phyloP scores from a whole-genome alignment of 2,113 vertebrate species.

The Tringa solitaria region DNA sequence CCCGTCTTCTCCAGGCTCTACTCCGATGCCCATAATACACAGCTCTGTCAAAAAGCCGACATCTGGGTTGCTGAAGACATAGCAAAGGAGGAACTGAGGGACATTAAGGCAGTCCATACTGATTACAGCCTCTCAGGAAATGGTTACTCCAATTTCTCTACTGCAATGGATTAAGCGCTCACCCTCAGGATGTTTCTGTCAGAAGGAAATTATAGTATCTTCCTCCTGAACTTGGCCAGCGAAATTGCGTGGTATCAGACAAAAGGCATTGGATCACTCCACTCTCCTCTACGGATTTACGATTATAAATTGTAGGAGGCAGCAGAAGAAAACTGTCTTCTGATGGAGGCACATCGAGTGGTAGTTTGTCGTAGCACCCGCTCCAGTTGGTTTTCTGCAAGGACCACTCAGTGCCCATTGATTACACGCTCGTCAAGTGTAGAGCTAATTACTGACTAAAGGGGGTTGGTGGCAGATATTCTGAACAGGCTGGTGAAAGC shows the following conservation, averaged over 20 bases:
- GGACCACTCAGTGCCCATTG: neutral
- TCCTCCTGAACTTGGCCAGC: neutral
- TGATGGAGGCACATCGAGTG: neutral
- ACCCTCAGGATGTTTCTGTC: neutral
- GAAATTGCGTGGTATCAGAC: neutral
- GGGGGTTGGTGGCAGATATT: neutral
- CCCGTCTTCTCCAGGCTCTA: neutral
- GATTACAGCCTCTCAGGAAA: neutral
- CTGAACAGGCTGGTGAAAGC: neutral
- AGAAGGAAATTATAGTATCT: neutral
- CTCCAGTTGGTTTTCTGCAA: neutral
- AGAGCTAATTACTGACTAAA: neutral
- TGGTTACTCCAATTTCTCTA: neutral
- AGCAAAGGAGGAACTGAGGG: neutral
- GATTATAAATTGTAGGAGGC: neutral
- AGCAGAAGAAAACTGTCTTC: neutral
- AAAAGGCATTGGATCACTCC: neutral
- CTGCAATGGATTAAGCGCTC: neutral
- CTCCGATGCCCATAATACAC: neutral
- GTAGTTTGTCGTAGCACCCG: neutral
- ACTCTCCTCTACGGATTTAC: neutral
- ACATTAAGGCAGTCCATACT: neutral
- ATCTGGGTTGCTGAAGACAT: neutral
- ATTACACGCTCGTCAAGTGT: neutral
- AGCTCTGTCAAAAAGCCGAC: neutral